Conservation (phyloP, 2,888 invertebrate species). For the Pelosia muscerda region DNA sequence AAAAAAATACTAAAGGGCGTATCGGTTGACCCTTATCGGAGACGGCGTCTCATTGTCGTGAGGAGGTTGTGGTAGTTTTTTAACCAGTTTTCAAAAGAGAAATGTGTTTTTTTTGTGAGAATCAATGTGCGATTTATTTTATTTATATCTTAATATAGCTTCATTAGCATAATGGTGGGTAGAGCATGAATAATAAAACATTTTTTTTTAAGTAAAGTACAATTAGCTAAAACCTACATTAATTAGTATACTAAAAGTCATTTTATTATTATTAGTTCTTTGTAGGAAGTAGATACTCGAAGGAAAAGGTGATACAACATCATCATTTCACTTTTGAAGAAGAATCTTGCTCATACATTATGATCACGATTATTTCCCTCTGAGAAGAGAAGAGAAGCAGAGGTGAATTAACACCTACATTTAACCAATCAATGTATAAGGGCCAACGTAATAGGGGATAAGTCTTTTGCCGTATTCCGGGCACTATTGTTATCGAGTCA, state of each 20-base stretch:
- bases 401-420: too few relatives aligned
- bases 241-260: too few relatives aligned
- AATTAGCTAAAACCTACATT: too few relatives aligned
- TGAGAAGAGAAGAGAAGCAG: too few relatives aligned
- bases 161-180: conserved; percentile 18
- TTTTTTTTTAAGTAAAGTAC: conserved; percentile 9
- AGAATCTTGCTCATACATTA: too few relatives aligned
- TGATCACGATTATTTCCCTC: too few relatives aligned
- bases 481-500: too few relatives aligned
- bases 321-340: background rate
- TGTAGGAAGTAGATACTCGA: background rate
- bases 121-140: conserved; percentile 7
- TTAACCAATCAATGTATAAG: too few relatives aligned
- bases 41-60: conserved; percentile 52
- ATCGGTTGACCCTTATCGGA: conserved; percentile 67
- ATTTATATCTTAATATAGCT: conserved; percentile 21
- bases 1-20: conserved; percentile 56
- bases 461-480: too few relatives aligned
- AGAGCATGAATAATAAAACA: conserved; percentile 18
- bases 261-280: background rate
- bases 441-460: too few relatives aligned
- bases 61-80: conserved; percentile 55
- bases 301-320: background rate
- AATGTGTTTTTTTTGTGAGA: conserved; percentile 31
- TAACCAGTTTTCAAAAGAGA: conserved; percentile 42